These are phyloP conservation scores for Hirtodrosophila cameraria DNA, from an alignment of 2,888 invertebrate genomes.

Conservation along the genomic window DNA sequence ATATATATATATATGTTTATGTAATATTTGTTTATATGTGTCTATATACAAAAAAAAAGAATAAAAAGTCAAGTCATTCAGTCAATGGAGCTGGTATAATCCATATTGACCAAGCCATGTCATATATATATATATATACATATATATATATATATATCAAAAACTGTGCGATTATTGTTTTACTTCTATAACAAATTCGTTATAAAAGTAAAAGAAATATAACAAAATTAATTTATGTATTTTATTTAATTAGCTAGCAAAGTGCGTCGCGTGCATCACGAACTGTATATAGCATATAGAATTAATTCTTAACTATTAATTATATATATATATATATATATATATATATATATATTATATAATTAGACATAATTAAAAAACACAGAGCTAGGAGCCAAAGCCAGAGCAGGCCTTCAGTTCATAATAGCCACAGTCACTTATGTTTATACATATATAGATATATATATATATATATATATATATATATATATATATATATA, in stretches of 20 bases:
- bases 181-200: too few species aligned
- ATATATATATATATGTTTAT: neutral
- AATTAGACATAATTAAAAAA: neutral
- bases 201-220: neutral
- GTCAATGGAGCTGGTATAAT: slow-evolving; percentile 24
- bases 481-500: slow-evolving; percentile 20
- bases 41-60: slow-evolving; percentile 6
- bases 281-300: slow-evolving; percentile 22
- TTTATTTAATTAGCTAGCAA: slow-evolving; percentile 37
- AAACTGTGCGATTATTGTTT: too few species aligned
- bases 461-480: slow-evolving; percentile 27
- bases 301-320: slow-evolving; percentile 1
- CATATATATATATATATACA: slow-evolving; percentile 12
- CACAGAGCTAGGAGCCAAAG: slow-evolving; percentile 32
- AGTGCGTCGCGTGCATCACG: slow-evolving; percentile 24
- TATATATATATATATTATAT: slow-evolving; percentile 5
- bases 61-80: slow-evolving; percentile 24
- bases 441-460: slow-evolving; percentile 11
- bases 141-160: slow-evolving; percentile 1
- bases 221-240: slow-evolving; percentile 25
- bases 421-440: slow-evolving; percentile 33
- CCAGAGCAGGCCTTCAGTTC: slow-evolving; percentile 42
- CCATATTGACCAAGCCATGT: slow-evolving; percentile 35
- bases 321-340: slow-evolving; percentile 18
- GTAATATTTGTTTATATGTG: neutral